A percentile compares a stretch with the other conserved stretches of the same genome.
Evolutionary conservation across 2,797 vertebrate species (phyloP).

Genomic region (Oreochromis grahami): DNA sequence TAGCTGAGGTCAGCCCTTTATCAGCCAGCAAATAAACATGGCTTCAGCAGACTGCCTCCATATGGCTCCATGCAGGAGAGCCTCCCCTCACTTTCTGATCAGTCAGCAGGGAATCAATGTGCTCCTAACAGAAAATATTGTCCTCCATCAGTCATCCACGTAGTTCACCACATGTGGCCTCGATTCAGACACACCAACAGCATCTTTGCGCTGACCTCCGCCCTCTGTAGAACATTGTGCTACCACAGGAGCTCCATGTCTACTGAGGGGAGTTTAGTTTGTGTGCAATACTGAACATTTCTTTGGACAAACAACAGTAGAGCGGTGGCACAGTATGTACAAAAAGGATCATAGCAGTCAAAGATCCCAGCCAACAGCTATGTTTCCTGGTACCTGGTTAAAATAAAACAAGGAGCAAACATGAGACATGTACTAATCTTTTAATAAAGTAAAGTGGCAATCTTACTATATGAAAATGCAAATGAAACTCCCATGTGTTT

Average conservation of each 20-base stretch:
- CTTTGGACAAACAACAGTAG: background rate
- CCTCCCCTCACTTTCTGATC: conserved; percentile 2
- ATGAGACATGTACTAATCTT: background rate
- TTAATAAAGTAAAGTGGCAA: background rate
- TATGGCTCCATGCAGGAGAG: conserved; percentile 28
- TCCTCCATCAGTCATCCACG: background rate
- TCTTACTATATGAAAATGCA: background rate
- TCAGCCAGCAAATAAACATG: conserved; percentile 38
- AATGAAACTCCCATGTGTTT: background rate
- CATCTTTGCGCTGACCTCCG: background rate
- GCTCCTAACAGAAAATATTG: background rate
- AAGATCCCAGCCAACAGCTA: background rate
- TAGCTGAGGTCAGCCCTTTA: conserved; percentile 48
- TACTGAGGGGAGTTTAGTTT: background rate
- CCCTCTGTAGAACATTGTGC: background rate
- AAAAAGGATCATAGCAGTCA: background rate
- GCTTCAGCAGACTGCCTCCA: conserved; percentile 41
- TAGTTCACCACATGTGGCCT: background rate
- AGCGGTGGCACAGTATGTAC: background rate
- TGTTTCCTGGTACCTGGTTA: conserved; percentile 38
- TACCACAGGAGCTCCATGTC: background rate
- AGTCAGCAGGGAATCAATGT: conserved; percentile 25
- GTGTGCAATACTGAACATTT: background rate
- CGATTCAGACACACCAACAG: conserved; percentile 7
- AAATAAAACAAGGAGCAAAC: background rate